A percentile compares a stretch with the other conserved stretches of the same genome.
These are phyloP conservation scores for Syritta pipiens DNA, from an alignment of 2,888 invertebrate species.

Conservation along the genomic window DNA sequence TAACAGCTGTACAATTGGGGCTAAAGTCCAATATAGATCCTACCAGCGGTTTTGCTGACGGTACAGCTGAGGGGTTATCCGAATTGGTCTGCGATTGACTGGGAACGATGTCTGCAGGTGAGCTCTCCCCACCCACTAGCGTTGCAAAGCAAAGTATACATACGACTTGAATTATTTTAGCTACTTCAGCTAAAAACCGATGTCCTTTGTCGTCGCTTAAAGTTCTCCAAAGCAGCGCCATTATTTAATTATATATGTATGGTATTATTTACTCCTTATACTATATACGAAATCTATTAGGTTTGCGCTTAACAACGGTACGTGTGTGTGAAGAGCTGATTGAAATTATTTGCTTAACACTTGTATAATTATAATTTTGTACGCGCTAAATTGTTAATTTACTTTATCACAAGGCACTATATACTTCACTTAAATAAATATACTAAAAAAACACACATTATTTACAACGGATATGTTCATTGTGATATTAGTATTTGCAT, in stretches of 20 bases:
- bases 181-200: slow-evolving; percentile 8
- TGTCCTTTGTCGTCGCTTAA: slow-evolving; percentile 13
- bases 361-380: slow-evolving; percentile 20
- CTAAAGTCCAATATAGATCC: slow-evolving; percentile 76
- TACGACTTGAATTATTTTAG: slow-evolving; percentile 29
- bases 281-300: slow-evolving; percentile 5
- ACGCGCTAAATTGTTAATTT: slow-evolving; percentile 22
- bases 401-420: slow-evolving; percentile 61
- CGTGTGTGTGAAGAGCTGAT: no score
- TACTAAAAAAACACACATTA: slow-evolving; percentile 21
- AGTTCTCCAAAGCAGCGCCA: slow-evolving; percentile 46
- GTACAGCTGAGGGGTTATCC: slow-evolving; percentile 22
- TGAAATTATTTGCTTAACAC: no score
- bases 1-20: slow-evolving; percentile 80
- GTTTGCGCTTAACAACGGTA: background rate
- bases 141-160: slow-evolving; percentile 26
- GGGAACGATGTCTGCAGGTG: slow-evolving; percentile 20
- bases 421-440: slow-evolving; percentile 33
- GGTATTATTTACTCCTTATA: slow-evolving; percentile 14
- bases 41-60: slow-evolving; percentile 55
- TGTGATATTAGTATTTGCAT: slow-evolving; percentile 10
- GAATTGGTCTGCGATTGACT: slow-evolving; percentile 27
- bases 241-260: slow-evolving; percentile 9
- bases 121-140: slow-evolving; percentile 47
- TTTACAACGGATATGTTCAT: slow-evolving; percentile 28